Percentiles rank a stretch among this genome's conserved stretches.
phyloP scores from a whole-genome alignment of 2,797 vertebrate species.

The Gephyroberyx darwinii region DNA sequence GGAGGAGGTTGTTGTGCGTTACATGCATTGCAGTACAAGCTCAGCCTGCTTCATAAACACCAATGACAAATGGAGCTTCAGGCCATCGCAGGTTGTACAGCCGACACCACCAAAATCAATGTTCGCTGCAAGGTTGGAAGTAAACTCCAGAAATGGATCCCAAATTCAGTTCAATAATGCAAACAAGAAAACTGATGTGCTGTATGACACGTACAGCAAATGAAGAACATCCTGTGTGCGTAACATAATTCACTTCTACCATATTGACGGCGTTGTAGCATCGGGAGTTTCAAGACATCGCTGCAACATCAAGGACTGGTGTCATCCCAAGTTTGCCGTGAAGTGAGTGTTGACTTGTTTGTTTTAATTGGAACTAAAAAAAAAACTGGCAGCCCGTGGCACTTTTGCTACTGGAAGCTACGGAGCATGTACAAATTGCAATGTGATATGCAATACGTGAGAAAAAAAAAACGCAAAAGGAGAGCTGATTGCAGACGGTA shows the following conservation, averaged over 20 bases:
- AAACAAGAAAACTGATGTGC: background rate
- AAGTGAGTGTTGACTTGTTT: background rate
- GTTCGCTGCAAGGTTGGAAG: background rate
- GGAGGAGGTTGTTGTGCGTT: background rate
- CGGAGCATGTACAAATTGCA: slow-evolving; percentile 44
- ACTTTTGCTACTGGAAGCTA: slow-evolving; percentile 40
- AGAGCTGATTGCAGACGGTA: slow-evolving; percentile 69
- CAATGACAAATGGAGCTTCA: slow-evolving; percentile 3
- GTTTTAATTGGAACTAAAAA: slow-evolving; percentile 14
- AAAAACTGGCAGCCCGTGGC: slow-evolving; percentile 26
- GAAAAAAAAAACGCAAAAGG: slow-evolving; percentile 44
- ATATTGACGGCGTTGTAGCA: background rate
- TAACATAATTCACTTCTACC: background rate
- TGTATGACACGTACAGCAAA: background rate
- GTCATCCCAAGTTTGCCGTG: background rate
- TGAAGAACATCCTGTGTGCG: background rate
- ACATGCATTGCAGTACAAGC: background rate
- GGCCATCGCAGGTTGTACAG: slow-evolving; percentile 3
- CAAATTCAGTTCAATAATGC: background rate
- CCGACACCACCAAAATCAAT: slow-evolving; percentile 21
- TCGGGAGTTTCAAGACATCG: background rate
- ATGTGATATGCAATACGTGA: slow-evolving; percentile 41
- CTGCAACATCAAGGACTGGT: slow-evolving; percentile 4
- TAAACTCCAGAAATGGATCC: background rate
- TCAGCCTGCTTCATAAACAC: background rate